Conservation (phyloP, 2,797 vertebrate species). For the Liparis tanakae region DNA sequence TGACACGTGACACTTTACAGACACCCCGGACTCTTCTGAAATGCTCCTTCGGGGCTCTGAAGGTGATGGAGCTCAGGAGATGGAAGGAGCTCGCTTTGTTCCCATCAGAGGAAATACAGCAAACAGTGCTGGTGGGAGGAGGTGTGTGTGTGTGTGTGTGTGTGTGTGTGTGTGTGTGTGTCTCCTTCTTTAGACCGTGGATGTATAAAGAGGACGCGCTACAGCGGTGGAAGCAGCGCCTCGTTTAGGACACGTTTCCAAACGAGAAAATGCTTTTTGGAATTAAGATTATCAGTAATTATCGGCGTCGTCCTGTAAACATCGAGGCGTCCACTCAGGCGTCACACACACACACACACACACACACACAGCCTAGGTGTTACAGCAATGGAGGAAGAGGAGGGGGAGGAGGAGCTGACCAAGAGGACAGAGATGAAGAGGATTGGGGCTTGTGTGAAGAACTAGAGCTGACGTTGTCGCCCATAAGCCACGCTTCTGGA, state of each 20-base stretch:
- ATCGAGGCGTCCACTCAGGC: too few relatives aligned
- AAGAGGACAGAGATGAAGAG: conserved; percentile 28
- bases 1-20: conserved; percentile 37
- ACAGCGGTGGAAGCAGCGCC: too few relatives aligned
- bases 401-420: conserved; percentile 18
- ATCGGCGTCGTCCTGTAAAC: too few relatives aligned
- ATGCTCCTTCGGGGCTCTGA: conserved; percentile 31
- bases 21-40: conserved; percentile 23
- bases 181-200: too few relatives aligned
- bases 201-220: not conserved
- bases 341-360: conserved; percentile 4
- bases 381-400: conserved; percentile 16
- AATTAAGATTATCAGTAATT: not conserved
- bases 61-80: conserved; percentile 40
- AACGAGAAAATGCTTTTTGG: not conserved
- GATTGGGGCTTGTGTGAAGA: conserved; percentile 26
- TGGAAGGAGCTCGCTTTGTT: conserved; percentile 29
- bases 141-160: conserved; percentile 3
- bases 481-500: conserved; percentile 20
- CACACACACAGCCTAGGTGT: conserved; percentile 26
- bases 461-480: conserved; percentile 26
- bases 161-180: conserved; percentile 2
- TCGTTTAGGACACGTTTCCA: not conserved
- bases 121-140: conserved; percentile 14
- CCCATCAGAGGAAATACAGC: conserved; percentile 28